Percentiles rank a stretch among this genome's conserved stretches.
phyloP scores from a whole-genome alignment of 2,888 invertebrate species.

The Brachylomia viminalis region DNA sequence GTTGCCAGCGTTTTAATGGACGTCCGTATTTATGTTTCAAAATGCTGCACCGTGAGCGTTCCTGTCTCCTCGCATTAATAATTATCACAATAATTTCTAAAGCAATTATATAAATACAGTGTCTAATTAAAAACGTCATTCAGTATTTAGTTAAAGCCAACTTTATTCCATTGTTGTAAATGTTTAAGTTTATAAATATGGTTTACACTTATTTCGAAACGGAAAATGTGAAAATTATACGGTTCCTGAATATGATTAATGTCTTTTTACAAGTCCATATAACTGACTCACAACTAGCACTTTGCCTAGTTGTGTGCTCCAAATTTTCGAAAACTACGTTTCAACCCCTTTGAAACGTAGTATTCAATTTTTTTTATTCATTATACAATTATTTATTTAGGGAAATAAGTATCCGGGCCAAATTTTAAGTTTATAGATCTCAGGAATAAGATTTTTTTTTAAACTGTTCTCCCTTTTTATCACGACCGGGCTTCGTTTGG shows the following conservation, averaged over 20 bases:
- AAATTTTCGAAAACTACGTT: too few relatives aligned
- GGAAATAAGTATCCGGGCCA: too few relatives aligned
- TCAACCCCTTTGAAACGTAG: too few relatives aligned
- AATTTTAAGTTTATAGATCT: too few relatives aligned
- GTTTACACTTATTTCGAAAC: constrained; percentile 1
- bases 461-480: too few relatives aligned
- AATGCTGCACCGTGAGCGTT: constrained; percentile 79
- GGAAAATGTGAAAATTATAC: constrained; percentile 11
- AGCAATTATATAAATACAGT: constrained; percentile 66
- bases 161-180: constrained; percentile 23
- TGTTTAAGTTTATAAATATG: constrained; percentile 43
- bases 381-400: too few relatives aligned
- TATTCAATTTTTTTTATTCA: too few relatives aligned
- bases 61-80: constrained; percentile 76
- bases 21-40: constrained; percentile 83
- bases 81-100: constrained; percentile 76
- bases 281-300: too few relatives aligned
- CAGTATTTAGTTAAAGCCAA: constrained; percentile 49
- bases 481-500: too few relatives aligned
- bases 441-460: too few relatives aligned
- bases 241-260: not conserved
- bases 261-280: constrained; percentile 11
- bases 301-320: too few relatives aligned
- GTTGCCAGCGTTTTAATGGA: constrained; percentile 85
- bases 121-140: constrained; percentile 63